Percentiles rank a stretch among this genome's conserved stretches.
phyloP scores from a whole-genome alignment of 2,797 vertebrate genomes.

The Graptemys geographica region DNA sequence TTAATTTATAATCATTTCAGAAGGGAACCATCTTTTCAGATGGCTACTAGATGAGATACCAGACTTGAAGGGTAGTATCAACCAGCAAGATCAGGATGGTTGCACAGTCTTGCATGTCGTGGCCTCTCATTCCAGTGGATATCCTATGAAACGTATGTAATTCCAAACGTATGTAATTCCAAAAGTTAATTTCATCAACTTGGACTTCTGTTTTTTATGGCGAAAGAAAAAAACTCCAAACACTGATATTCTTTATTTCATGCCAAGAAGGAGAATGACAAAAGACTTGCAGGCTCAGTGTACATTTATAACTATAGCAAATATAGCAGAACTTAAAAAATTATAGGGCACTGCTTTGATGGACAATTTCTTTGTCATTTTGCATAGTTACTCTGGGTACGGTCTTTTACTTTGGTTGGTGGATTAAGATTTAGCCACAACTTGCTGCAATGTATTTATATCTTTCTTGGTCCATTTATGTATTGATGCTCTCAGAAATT shows the following conservation, averaged over 20 bases:
- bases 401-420: not conserved
- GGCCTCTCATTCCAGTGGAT: conserved; percentile 70
- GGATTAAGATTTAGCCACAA: not conserved
- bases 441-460: not conserved
- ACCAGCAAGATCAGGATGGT: conserved; percentile 80
- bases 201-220: not conserved
- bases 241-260: not conserved
- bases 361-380: not conserved
- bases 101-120: conserved; percentile 80
- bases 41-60: conserved; percentile 79
- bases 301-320: not conserved
- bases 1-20: conserved; percentile 63
- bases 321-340: not conserved
- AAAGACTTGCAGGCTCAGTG: not conserved
- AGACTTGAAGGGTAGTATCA: conserved; percentile 77
- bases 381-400: not conserved
- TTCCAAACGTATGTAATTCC: conserved; percentile 74
- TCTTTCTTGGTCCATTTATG: not conserved
- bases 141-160: conserved; percentile 77
- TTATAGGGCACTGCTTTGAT: not conserved
- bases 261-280: not conserved
- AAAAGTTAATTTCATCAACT: not conserved
- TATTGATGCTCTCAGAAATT: not conserved
- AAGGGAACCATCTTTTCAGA: conserved; percentile 78
- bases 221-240: not conserved